Base-by-base conservation (phyloP, 1,140 invertebrate genomes). In the Pteromalus puparum region DNA sequence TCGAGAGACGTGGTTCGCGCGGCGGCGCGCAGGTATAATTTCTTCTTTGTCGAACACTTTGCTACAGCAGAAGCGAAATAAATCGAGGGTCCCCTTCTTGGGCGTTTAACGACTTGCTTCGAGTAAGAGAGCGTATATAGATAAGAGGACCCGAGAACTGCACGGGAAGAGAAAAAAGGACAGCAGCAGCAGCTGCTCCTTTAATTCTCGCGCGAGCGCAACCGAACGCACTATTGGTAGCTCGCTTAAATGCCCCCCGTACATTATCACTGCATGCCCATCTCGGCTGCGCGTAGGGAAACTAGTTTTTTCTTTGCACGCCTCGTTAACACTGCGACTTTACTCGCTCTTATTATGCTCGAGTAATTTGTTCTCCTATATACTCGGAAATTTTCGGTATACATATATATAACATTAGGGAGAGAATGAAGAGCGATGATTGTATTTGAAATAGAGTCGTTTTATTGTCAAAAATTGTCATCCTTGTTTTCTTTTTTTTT, bases 361-460 rank as follows among this genome's bases (percentile, higher is more conserved):
- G 65, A 72, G 26, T 61, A 70, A 83, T 70, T 82, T 83, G 67
- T 83, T 83, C 72, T 83, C n/a, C n/a, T n/a, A n/a, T n/a, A n/a
- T n/a, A 77, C 82, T 77, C 78, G 67, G 61, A 78, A 83, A 83
- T 83, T 77, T 34, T 34, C 6, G 30, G 3, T 34, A 34, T 34
- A 6, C 30, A 34, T 34, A 2, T 34, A 34, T 34, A 30, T 30
- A 30, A 3, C 30, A n/a, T n/a, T 30, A 34, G 30, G 30, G 3
- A 5, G 9, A 26, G 13, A 15, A 53, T 53, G 18, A 53, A 53
- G 18, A 53, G 48, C 48, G 18, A 34, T 2, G 30, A 2, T 34
- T 34, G 30, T 61, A 61, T 61, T 70, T 30, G 67, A 70, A 70
- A 70, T 74, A 34, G 34, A 70, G 53, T 61, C 21, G 24, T 76